Conservation (phyloP, 2,113 vertebrate species). For the Vimba vimba region DNA sequence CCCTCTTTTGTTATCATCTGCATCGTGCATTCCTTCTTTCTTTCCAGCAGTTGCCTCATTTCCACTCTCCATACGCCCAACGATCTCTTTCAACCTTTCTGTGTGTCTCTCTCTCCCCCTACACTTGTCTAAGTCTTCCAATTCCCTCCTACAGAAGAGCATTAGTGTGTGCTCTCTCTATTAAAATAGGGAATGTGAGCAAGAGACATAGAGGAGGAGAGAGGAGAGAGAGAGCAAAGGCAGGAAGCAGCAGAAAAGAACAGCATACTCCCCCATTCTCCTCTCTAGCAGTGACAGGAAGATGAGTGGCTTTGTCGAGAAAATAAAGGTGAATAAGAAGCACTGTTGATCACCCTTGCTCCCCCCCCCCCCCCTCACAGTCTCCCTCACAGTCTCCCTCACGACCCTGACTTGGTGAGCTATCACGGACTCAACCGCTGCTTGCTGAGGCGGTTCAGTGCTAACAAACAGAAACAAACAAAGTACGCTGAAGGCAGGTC, state of each 20-base stretch:
- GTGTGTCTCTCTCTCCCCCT: constrained; percentile 12
- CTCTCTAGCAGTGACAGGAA: constrained; percentile 47
- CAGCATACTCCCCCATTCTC: constrained; percentile 20
- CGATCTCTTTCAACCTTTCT: background rate
- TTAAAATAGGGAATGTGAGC: background rate
- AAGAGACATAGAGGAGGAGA: background rate
- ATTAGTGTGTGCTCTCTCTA: constrained; percentile 20
- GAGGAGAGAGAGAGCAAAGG: constrained; percentile 33
- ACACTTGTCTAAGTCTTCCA: constrained; percentile 19
- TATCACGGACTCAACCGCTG: constrained; percentile 21
- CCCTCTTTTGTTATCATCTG: constrained; percentile 24
- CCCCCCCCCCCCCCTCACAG: background rate
- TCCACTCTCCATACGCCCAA: background rate
- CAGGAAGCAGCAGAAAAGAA: constrained; percentile 38
- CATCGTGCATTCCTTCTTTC: constrained; percentile 5
- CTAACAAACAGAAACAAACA: constrained; percentile 35
- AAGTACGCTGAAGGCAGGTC: background rate
- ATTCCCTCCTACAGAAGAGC: constrained; percentile 21
- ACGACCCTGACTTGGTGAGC: constrained; percentile 23
- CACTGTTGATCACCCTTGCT: constrained; percentile 43
- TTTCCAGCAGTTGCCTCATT: background rate
- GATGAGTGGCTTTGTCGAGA: constrained; percentile 50
- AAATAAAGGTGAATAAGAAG: constrained; percentile 45
- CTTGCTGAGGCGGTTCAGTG: constrained; percentile 11
- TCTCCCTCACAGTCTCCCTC: constrained; percentile 16